These are phyloP conservation scores for Xanthorhoe spadicearia DNA, from an alignment of 2,888 invertebrate genomes.

Conservation along the genomic window DNA sequence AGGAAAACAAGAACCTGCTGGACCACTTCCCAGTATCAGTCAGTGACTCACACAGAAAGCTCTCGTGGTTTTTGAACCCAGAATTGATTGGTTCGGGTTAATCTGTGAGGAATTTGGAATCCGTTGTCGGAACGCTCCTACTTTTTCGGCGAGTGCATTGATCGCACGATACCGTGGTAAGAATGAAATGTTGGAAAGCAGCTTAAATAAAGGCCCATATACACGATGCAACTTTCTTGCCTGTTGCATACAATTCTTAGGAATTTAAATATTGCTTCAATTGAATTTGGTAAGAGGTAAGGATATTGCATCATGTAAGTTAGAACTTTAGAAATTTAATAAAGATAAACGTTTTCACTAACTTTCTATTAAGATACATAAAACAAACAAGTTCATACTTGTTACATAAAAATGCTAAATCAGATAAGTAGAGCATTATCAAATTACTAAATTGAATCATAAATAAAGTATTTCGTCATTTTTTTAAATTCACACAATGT, in stretches of 20 bases:
- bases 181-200: neutral
- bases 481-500: slow-evolving; percentile 17
- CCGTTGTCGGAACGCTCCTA: slow-evolving; percentile 26
- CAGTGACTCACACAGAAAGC: slow-evolving; percentile 54
- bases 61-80: slow-evolving; percentile 41
- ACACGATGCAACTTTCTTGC: no score
- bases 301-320: no score
- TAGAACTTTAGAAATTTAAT: no score
- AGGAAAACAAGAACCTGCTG: slow-evolving; percentile 42
- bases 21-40: slow-evolving; percentile 50
- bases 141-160: slow-evolving; percentile 28
- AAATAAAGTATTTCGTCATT: slow-evolving; percentile 10
- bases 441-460: slow-evolving; percentile 6
- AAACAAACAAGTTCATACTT: slow-evolving; percentile 14
- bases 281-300: no score
- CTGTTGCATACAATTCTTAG: no score
- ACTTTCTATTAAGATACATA: neutral
- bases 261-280: no score
- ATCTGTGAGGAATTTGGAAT: slow-evolving; percentile 34
- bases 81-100: slow-evolving; percentile 40
- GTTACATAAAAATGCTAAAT: neutral
- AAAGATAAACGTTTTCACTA: neutral
- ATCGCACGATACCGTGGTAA: slow-evolving; percentile 10
- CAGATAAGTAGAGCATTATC: slow-evolving; percentile 4
- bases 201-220: no score